Percentiles rank a stretch among this genome's conserved stretches.
phyloP scores from a whole-genome alignment of 2,888 invertebrate genomes.

The Alentia gelatinosa region DNA sequence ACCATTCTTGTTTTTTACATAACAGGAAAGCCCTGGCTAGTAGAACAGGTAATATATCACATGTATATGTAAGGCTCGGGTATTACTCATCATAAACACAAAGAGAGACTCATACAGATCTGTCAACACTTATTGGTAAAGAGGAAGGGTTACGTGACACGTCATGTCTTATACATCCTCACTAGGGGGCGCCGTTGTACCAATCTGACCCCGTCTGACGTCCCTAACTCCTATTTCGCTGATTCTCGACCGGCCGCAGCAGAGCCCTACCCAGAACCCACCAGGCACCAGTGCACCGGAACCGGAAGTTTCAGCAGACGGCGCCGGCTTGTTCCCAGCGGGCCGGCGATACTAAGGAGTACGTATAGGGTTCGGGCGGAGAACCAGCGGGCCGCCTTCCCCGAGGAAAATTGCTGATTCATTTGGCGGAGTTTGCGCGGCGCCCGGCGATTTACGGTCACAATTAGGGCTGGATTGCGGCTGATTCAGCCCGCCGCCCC shows the following conservation, averaged over 20 bases:
- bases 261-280: neutral
- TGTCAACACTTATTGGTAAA: too few species aligned
- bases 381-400: neutral
- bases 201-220: neutral
- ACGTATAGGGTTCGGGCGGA: neutral
- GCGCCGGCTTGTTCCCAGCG: neutral
- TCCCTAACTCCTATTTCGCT: neutral
- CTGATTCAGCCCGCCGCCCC: too few species aligned
- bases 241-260: neutral
- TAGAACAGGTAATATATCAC: too few species aligned
- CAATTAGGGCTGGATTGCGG: neutral
- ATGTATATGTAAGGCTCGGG: too few species aligned
- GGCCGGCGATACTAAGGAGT: neutral
- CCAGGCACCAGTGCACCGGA: neutral
- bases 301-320: neutral
- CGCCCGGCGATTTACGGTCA: neutral
- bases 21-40: too few species aligned
- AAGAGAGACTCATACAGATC: too few species aligned
- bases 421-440: neutral
- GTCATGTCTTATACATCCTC: too few species aligned
- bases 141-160: too few species aligned
- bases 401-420: neutral
- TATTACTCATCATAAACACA: too few species aligned
- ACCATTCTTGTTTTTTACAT: too few species aligned
- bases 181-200: too few species aligned